A percentile compares a stretch with the other conserved stretches of the same genome.
Conservation (phyloP, 2,888 invertebrate genomes). For the Perdita meconis region DNA sequence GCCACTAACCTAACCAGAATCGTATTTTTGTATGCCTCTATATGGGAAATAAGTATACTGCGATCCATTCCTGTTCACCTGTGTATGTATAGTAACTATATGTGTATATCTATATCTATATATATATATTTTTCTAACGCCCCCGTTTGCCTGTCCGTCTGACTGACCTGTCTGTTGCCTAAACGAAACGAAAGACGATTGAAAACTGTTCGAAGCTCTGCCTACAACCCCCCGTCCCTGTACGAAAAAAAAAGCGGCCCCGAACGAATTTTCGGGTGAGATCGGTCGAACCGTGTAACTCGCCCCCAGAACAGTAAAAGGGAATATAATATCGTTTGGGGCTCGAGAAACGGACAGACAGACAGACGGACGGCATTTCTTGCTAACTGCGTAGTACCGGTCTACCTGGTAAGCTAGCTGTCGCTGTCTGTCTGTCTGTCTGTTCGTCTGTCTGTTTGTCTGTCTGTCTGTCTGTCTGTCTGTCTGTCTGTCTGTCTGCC, state of each 20-base stretch:
- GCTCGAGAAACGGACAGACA: constrained; percentile 77
- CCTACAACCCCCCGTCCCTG: constrained; percentile 2
- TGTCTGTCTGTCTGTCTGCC: constrained; percentile 70
- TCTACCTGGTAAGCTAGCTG: constrained; percentile 81
- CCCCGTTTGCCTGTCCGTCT: constrained; percentile 75
- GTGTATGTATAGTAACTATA: constrained; percentile 62
- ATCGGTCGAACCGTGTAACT: constrained; percentile 5
- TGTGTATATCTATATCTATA: constrained; percentile 51
- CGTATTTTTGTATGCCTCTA: constrained; percentile 47
- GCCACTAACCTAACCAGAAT: constrained; percentile 16
- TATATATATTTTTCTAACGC: constrained; percentile 54
- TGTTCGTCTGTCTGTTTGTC: constrained; percentile 71
- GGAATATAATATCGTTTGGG: constrained; percentile 32
- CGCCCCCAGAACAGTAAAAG: constrained; percentile 4
- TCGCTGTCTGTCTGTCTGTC: constrained; percentile 76
- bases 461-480: constrained; percentile 66
- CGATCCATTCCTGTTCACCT: constrained; percentile 47
- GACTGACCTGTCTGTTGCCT: constrained; percentile 76
- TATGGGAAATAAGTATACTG: constrained; percentile 40
- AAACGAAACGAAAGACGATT: constrained; percentile 4
- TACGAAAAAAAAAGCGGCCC: neutral
- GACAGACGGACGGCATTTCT: constrained; percentile 75
- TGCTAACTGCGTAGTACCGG: constrained; percentile 73
- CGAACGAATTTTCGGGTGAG: constrained; percentile 1
- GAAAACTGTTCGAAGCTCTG: neutral